Percentiles rank a stretch among this genome's conserved stretches.
Evolutionary conservation across 2,113 vertebrate genomes (phyloP).

Genomic region (Hylia prasina): DNA sequence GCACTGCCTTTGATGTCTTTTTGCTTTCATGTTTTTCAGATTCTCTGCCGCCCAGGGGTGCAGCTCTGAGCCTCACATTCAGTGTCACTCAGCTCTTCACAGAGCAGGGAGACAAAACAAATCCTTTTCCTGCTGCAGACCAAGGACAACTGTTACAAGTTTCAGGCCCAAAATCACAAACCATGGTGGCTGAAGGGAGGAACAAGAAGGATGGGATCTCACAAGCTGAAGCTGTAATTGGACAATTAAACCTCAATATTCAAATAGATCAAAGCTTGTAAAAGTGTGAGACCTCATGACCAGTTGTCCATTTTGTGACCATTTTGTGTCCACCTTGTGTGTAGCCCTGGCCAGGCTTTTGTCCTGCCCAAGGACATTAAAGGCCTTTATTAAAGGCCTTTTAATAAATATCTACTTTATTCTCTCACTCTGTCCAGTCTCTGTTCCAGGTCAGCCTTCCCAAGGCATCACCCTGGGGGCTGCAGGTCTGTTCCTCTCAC

Average conservation of each 20-base stretch:
- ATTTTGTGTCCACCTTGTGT: not conserved
- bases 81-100: not conserved
- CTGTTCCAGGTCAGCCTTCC: not conserved
- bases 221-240: not conserved
- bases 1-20: not conserved
- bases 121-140: not conserved
- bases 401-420: not conserved
- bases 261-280: not conserved
- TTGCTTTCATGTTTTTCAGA: not conserved
- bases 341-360: not conserved
- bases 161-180: not conserved
- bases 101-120: not conserved
- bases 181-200: not conserved
- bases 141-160: not conserved
- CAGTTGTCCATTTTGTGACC: not conserved
- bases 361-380: not conserved
- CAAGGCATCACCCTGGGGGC: not conserved
- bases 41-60: not conserved
- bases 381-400: no score
- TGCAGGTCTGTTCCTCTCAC: not conserved
- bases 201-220: not conserved
- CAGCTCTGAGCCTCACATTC: not conserved
- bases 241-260: not conserved
- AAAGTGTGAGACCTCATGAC: not conserved
- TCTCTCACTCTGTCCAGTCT: not conserved